Evolutionary conservation across 1,140 invertebrate genomes (phyloP).

Genomic region (Formica selysi): DNA sequence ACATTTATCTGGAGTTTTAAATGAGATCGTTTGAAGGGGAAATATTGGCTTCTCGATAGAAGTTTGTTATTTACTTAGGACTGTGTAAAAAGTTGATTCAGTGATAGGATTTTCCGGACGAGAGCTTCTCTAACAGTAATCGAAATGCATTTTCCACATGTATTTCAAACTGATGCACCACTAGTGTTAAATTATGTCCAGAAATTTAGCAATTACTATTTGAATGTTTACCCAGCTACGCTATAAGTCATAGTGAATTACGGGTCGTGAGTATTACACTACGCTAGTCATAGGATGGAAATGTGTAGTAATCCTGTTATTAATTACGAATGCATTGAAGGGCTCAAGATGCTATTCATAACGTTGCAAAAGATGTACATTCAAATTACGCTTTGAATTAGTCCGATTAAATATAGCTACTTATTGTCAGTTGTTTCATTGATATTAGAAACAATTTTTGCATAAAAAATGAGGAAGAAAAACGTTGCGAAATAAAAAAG

Average conservation of each 20-base stretch:
- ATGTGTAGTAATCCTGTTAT: conserved; percentile 59
- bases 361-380: neutral
- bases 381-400: neutral
- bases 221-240: neutral
- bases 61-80: conserved; percentile 51
- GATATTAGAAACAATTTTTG: neutral
- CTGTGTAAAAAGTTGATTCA: conserved; percentile 44
- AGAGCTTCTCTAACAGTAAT: conserved; percentile 24
- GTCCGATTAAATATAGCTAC: neutral
- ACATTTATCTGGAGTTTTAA: conserved; percentile 35
- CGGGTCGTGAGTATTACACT: conserved; percentile 32
- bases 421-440: neutral
- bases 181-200: neutral
- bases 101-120: conserved; percentile 25
- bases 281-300: conserved; percentile 21
- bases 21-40: conserved; percentile 32
- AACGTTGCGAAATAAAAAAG: too few species aligned
- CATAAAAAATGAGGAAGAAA: neutral
- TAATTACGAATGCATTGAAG: conserved; percentile 61
- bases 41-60: conserved; percentile 51
- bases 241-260: conserved; percentile 61
- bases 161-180: neutral
- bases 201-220: conserved; percentile 53
- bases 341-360: conserved; percentile 24
- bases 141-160: conserved; percentile 27